phyloP scores from a whole-genome alignment of 2,113 vertebrate genomes.

The Alaudala cheleensis region DNA sequence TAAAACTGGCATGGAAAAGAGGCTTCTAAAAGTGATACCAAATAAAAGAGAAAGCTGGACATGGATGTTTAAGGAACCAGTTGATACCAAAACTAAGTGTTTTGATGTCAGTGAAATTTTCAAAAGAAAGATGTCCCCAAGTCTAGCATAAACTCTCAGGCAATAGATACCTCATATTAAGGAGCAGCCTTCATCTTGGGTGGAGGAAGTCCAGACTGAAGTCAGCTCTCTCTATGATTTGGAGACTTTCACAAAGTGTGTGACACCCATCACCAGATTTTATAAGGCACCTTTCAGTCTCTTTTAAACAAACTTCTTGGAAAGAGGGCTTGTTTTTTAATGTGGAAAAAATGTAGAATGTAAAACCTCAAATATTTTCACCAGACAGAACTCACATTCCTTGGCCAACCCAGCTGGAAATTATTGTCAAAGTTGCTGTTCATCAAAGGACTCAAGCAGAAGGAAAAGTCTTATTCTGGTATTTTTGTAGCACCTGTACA shows the following conservation, averaged over 20 bases:
- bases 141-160: background rate
- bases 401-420: constrained; percentile 34
- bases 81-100: background rate
- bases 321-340: constrained; percentile 23
- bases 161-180: background rate
- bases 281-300: background rate
- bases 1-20: background rate
- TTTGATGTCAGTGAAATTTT: background rate
- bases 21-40: background rate
- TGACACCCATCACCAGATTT: background rate
- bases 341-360: constrained; percentile 47
- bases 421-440: constrained; percentile 30
- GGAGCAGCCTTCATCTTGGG: background rate
- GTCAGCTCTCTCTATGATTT: background rate
- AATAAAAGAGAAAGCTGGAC: background rate
- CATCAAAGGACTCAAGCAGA: background rate
- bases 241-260: background rate
- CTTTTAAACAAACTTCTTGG: constrained; percentile 29
- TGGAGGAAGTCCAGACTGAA: background rate
- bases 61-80: background rate
- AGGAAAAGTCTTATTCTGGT: background rate
- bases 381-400: constrained; percentile 12
- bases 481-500: constrained; percentile 39
- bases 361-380: constrained; percentile 55
- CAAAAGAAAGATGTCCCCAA: background rate